These are phyloP conservation scores for Phalacrocorax carbo DNA, from an alignment of 2,113 vertebrate genomes.

Conservation along the genomic window DNA sequence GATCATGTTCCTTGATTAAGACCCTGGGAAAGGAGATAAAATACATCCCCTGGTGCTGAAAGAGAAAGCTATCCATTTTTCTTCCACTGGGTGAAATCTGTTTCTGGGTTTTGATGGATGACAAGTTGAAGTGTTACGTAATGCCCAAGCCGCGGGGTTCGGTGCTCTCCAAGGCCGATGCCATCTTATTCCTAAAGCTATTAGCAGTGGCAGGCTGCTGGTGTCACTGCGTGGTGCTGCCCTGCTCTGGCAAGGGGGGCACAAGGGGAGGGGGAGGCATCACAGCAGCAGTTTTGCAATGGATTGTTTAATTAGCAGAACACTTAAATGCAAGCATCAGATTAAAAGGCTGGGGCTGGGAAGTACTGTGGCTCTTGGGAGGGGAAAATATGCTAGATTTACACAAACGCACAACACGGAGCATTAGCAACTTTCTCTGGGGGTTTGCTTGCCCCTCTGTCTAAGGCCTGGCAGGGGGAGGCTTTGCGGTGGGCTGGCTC, in stretches of 20 bases:
- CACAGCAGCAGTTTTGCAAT: constrained; percentile 1
- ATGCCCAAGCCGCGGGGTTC: constrained; percentile 26
- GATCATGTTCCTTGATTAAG: constrained; percentile 65
- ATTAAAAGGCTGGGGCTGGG: neutral
- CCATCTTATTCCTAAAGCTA: constrained; percentile 29
- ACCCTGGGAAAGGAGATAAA: constrained; percentile 47
- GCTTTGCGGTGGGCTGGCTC: neutral
- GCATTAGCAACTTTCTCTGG: neutral
- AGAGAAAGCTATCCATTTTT: constrained; percentile 70
- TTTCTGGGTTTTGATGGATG: constrained; percentile 64
- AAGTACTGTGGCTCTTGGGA: neutral
- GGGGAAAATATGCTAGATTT: neutral
- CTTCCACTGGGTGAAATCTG: constrained; percentile 39
- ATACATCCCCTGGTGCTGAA: constrained; percentile 56
- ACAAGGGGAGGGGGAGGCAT: neutral
- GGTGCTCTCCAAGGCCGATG: neutral
- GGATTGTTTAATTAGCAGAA: constrained; percentile 30
- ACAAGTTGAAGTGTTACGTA: constrained; percentile 52
- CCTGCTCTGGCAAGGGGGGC: neutral
- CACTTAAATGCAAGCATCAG: neutral
- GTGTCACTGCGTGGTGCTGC: neutral
- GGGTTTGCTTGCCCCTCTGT: neutral
- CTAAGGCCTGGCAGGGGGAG: neutral
- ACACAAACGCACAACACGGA: neutral
- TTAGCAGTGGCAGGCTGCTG: constrained; percentile 35